phyloP scores from a whole-genome alignment of 2,113 vertebrate genomes.

The Axis porcinus region DNA sequence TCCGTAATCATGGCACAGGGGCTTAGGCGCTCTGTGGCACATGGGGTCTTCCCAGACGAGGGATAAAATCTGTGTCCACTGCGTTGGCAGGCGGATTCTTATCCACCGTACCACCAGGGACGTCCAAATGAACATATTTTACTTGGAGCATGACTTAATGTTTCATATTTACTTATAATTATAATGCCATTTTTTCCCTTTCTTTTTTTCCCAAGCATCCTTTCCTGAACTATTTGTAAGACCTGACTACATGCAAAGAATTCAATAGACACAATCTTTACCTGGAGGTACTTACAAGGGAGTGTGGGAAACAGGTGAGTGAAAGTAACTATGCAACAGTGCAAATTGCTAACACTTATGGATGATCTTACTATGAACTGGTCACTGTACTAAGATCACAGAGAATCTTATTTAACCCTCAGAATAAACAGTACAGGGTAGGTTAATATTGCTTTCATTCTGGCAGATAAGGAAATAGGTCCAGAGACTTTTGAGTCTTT shows the following conservation, averaged over 20 bases:
- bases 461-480: neutral
- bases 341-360: neutral
- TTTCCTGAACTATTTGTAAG: neutral
- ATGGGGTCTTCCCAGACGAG: neutral
- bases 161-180: neutral
- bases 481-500: neutral
- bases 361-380: neutral
- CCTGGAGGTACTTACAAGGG: neutral
- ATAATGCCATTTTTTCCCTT: neutral
- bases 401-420: neutral
- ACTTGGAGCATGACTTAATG: neutral
- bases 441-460: neutral
- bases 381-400: neutral
- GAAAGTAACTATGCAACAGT: neutral
- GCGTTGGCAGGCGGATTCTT: neutral
- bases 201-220: neutral
- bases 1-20: neutral
- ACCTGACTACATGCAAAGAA: neutral
- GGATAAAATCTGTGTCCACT: neutral
- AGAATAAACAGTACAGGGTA: neutral
- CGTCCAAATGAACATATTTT: neutral
- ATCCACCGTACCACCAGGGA: neutral
- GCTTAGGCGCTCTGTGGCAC: neutral
- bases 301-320: neutral
- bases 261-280: neutral